Conservation (phyloP, 2,888 invertebrate species). For the Helleia helle region DNA sequence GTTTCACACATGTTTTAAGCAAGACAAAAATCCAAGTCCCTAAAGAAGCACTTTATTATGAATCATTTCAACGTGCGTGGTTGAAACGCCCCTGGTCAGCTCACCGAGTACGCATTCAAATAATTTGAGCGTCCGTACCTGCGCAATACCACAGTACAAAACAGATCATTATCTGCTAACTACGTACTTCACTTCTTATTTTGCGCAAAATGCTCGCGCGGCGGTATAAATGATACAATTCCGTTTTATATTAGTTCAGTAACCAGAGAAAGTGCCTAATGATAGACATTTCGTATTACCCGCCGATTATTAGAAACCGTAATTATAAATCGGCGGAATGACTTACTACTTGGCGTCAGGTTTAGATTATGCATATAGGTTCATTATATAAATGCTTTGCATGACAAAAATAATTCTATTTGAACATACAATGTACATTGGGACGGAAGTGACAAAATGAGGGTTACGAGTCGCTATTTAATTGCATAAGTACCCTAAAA, state of each 20-base stretch:
- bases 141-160: too few species aligned
- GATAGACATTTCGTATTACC: slow-evolving; percentile 5
- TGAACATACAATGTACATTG: too few species aligned
- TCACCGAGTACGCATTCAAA: too few species aligned
- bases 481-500: too few species aligned
- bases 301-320: slow-evolving; percentile 3
- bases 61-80: too few species aligned
- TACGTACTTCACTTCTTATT: not conserved
- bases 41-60: too few species aligned
- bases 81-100: too few species aligned
- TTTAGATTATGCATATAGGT: not conserved
- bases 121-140: too few species aligned
- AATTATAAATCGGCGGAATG: slow-evolving; percentile 4
- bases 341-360: not conserved
- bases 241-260: slow-evolving; percentile 6
- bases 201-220: not conserved
- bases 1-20: too few species aligned
- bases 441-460: too few species aligned
- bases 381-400: not conserved
- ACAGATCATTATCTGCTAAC: not conserved
- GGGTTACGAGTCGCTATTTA: too few species aligned
- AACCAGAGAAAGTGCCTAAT: slow-evolving; percentile 7
- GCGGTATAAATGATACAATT: slow-evolving; percentile 1
- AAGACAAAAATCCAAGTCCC: too few species aligned
- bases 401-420: not conserved